These are phyloP conservation scores for Luperina testacea DNA, from an alignment of 2,888 invertebrate species.

Conservation along the genomic window DNA sequence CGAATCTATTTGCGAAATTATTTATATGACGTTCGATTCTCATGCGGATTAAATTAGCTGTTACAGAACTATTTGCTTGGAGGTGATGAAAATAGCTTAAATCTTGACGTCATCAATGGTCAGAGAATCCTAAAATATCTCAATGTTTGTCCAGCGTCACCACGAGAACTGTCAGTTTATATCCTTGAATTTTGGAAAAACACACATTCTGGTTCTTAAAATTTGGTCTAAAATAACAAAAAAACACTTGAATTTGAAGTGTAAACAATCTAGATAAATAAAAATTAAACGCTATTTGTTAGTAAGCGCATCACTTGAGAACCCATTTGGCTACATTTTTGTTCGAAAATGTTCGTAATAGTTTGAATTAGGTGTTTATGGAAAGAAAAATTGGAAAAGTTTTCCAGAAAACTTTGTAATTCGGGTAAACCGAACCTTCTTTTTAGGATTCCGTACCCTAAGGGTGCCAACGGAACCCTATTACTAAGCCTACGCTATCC, in stretches of 20 bases:
- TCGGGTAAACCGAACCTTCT: too few relatives aligned
- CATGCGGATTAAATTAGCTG: constrained; percentile 7
- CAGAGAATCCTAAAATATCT: background rate
- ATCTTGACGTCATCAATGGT: constrained; percentile 8
- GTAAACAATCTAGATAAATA: background rate
- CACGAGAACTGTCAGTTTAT: background rate
- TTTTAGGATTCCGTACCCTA: too few relatives aligned
- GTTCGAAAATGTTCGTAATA: too few relatives aligned
- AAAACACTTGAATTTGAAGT: too few relatives aligned
- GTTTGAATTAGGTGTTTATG: too few relatives aligned
- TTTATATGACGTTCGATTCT: constrained; percentile 36
- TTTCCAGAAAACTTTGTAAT: too few relatives aligned
- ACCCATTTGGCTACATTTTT: too few relatives aligned
- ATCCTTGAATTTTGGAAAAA: background rate
- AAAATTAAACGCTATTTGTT: too few relatives aligned
- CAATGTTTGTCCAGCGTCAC: background rate
- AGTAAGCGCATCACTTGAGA: too few relatives aligned
- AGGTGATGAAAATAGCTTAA: constrained; percentile 16
- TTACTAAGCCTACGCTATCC: too few relatives aligned
- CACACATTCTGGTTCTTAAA: background rate
- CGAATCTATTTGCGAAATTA: constrained; percentile 32
- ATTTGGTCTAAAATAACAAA: background rate
- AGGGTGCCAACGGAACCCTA: too few relatives aligned
- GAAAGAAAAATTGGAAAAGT: too few relatives aligned
- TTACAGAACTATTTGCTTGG: constrained; percentile 24